Percentiles rank a stretch among this genome's conserved stretches.
phyloP scores from a whole-genome alignment of 1,140 invertebrate genomes.

The Glossosoma conforme region DNA sequence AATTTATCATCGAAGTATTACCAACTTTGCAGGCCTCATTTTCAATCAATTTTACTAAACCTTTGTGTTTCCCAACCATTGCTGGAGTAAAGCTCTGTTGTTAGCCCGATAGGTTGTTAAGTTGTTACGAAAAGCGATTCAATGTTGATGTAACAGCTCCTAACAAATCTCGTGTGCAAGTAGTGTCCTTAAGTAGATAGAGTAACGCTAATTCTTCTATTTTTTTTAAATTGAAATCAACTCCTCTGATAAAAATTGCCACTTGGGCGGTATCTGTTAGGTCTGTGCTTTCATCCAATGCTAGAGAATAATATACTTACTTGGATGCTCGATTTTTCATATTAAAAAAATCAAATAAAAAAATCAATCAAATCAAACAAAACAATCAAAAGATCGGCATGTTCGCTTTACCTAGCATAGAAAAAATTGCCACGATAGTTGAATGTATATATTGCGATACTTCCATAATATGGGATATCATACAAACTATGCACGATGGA shows the following conservation, averaged over 20 bases:
- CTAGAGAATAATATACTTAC: constrained; percentile 35
- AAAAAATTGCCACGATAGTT: no score
- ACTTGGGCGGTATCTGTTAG: constrained; percentile 34
- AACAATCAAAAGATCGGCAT: no score
- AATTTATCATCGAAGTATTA: constrained; percentile 25
- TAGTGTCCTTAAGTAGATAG: constrained; percentile 33
- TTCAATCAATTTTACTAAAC: constrained; percentile 31
- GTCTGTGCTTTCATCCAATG: constrained; percentile 37
- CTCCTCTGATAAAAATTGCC: constrained; percentile 34
- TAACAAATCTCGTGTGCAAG: constrained; percentile 34
- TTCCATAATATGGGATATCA: no score
- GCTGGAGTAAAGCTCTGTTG: no score
- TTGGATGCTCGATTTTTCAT: constrained; percentile 27
- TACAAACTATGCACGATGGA: no score
- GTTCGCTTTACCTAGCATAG: no score
- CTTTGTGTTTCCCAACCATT: constrained; percentile 33
- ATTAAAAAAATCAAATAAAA: no score
- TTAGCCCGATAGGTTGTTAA: constrained; percentile 27
- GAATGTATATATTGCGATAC: no score
- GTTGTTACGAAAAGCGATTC: constrained; percentile 17
- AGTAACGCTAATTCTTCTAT: constrained; percentile 35
- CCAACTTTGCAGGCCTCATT: constrained; percentile 23
- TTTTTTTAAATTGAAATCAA: constrained; percentile 33
- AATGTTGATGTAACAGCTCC: constrained; percentile 25
- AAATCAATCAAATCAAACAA: no score